Evolutionary conservation across 2,888 invertebrate species (phyloP).

Genomic region (Trachelus troglodyta): DNA sequence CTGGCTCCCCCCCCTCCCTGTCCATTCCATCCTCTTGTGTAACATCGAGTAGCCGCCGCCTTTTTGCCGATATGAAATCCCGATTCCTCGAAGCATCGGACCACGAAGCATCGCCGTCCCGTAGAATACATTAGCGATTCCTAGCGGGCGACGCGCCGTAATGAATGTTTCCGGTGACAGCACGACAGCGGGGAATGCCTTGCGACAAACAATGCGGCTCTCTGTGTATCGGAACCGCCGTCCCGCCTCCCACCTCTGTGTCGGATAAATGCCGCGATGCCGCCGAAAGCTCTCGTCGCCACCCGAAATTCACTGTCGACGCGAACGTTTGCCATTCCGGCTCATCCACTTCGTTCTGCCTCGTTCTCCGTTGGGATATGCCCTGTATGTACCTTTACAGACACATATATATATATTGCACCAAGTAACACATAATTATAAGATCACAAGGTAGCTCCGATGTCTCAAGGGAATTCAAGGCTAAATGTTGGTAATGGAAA

Average conservation of each 20-base stretch:
- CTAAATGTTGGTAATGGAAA: background rate
- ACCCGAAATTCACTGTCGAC: constrained; percentile 8
- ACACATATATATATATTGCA: background rate
- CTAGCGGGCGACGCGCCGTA: constrained; percentile 53
- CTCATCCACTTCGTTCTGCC: background rate
- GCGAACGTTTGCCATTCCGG: background rate
- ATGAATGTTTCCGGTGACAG: constrained; percentile 64
- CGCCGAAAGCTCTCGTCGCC: background rate
- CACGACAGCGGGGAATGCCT: constrained; percentile 54
- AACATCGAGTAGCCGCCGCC: constrained; percentile 31
- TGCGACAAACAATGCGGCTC: constrained; percentile 60
- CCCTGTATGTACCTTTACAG: background rate
- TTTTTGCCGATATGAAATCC: constrained; percentile 52
- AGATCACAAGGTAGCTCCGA: background rate
- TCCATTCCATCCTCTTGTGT: constrained; percentile 35
- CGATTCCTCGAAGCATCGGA: constrained; percentile 47
- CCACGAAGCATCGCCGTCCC: constrained; percentile 12
- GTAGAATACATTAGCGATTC: constrained; percentile 58
- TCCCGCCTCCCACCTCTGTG: constrained; percentile 12
- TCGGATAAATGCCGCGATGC: background rate
- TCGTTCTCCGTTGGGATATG: background rate
- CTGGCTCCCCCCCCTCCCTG: constrained; percentile 1
- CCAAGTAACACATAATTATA: background rate
- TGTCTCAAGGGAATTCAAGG: background rate
- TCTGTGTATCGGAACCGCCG: constrained; percentile 24